phyloP scores from a whole-genome alignment of 2,113 vertebrate species.

The Elephas maximus region DNA sequence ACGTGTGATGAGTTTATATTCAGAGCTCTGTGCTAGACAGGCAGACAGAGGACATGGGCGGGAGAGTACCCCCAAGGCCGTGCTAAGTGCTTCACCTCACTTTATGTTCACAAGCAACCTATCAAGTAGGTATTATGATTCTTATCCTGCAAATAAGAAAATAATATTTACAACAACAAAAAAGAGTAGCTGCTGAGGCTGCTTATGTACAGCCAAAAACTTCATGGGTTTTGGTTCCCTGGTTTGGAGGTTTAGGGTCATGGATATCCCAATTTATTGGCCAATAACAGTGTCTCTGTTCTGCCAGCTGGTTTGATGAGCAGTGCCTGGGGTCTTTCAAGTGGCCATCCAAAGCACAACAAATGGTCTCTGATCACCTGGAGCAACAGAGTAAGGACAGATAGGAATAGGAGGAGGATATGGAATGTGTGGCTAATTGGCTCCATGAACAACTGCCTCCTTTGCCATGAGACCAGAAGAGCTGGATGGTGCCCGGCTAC shows the following conservation, averaged over 20 bases:
- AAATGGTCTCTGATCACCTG: background rate
- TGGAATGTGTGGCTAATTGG: background rate
- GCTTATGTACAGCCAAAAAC: too few relatives aligned
- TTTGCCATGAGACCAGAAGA: too few relatives aligned
- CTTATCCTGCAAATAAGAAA: background rate
- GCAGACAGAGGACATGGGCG: fast-evolving
- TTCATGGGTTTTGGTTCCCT: background rate
- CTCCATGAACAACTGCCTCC: background rate
- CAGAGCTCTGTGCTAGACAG: background rate
- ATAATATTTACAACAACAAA: background rate
- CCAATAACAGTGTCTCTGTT: too few relatives aligned
- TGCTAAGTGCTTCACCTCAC: background rate
- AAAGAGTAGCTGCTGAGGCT: background rate
- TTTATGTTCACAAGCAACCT: background rate
- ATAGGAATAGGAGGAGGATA: background rate
- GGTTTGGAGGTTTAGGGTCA: background rate
- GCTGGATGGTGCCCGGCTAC: too few relatives aligned
- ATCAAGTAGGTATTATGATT: background rate
- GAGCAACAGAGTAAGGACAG: background rate
- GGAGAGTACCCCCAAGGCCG: background rate
- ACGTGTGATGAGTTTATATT: background rate
- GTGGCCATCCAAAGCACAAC: background rate
- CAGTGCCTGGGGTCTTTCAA: background rate
- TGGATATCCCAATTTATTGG: background rate
- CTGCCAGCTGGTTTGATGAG: too few relatives aligned